Percentiles rank a stretch among this genome's conserved stretches.
Conservation (phyloP, 1,140 invertebrate genomes). For the Drosophila albomicans region DNA sequence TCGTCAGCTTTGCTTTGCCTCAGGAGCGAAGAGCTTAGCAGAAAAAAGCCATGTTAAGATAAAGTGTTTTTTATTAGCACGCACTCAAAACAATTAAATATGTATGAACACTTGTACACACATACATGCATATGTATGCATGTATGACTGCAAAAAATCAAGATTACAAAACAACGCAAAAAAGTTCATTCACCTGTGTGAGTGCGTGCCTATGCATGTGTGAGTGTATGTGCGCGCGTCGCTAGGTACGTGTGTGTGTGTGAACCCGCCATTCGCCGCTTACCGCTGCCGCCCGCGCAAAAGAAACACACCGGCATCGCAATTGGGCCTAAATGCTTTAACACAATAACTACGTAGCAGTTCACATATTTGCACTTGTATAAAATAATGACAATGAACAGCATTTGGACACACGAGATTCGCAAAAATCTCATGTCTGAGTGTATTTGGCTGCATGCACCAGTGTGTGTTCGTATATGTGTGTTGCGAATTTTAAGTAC, state of each 20-base stretch:
- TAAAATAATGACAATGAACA: constrained; percentile 57
- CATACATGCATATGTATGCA: constrained; percentile 11
- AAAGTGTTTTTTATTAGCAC: constrained; percentile 41
- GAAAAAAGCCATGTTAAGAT: background rate
- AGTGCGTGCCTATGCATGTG: constrained; percentile 50
- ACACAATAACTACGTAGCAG: constrained; percentile 40
- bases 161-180: constrained; percentile 81
- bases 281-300: constrained; percentile 53
- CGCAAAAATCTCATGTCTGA: constrained; percentile 58
- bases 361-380: constrained; percentile 45
- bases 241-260: constrained; percentile 20
- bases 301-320: constrained; percentile 49
- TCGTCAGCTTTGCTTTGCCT: background rate
- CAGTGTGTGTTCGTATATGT: constrained; percentile 2
- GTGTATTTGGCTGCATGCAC: constrained; percentile 26
- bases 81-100: constrained; percentile 63
- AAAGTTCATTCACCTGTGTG: constrained; percentile 81
- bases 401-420: constrained; percentile 61
- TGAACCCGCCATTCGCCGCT: constrained; percentile 66
- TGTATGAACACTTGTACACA: constrained; percentile 15
- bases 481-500: constrained; percentile 11
- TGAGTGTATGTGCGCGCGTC: constrained; percentile 50
- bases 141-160: constrained; percentile 47
- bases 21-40: background rate
- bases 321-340: constrained; percentile 45